A percentile compares a stretch with the other conserved stretches of the same genome.
These are phyloP conservation scores for Portunus trituberculatus DNA, from an alignment of 1,140 invertebrate species.

Conservation along the genomic window DNA sequence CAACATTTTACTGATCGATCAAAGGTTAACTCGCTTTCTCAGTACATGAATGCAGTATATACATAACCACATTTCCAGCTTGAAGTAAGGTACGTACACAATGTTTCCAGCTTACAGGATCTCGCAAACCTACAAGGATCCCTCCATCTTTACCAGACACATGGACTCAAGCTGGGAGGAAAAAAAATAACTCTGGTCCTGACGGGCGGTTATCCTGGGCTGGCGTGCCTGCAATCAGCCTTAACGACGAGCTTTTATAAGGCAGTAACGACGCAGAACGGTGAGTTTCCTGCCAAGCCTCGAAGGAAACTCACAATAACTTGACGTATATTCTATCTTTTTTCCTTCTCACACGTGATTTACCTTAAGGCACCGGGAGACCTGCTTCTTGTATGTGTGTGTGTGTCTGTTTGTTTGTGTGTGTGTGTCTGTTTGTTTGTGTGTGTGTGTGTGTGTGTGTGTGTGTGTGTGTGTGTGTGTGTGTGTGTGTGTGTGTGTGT, in stretches of 20 bases:
- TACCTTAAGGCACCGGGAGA: not conserved
- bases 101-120: no score
- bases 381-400: not conserved
- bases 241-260: constrained; percentile 8
- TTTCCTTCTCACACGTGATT: not conserved
- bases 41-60: no score
- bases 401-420: not conserved
- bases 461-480: constrained; percentile 20
- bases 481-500: constrained; percentile 1
- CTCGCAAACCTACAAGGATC: not conserved
- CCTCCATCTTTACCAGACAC: not conserved
- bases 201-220: not conserved
- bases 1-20: no score
- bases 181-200: not conserved
- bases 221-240: not conserved
- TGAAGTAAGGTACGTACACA: no score
- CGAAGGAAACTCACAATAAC: not conserved
- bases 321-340: not conserved
- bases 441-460: constrained; percentile 20
- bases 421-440: not conserved
- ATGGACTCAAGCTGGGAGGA: not conserved
- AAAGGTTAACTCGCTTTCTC: no score
- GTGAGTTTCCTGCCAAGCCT: not conserved
- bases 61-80: no score
- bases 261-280: constrained; percentile 5